Base-by-base conservation (phyloP, 2,797 vertebrate species). In the Antennarius maculatus region DNA sequence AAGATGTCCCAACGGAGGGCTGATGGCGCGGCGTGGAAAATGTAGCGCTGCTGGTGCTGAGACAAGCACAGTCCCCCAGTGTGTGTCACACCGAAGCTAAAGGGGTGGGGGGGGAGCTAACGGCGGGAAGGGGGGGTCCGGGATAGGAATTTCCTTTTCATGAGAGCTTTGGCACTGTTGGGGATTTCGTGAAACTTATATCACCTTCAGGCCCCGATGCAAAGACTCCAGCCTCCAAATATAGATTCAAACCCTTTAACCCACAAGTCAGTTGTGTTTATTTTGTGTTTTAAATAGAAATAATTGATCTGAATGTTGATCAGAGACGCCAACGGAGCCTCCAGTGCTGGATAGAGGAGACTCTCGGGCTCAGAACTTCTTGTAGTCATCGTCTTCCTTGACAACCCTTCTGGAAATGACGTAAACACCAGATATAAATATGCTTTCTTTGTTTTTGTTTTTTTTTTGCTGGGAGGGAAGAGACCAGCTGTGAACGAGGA, bases 11-110 rank as follows among this genome's bases (percentile, higher is more conserved):
- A 67, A 56, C 86, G 87, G 79, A 86, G 61, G 78, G 67, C 83
- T 79, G 80, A 83, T 69, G 77, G 81, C 68, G 81, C 74, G 64
- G 70, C 79, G 88, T 92, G 92, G 91, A 94, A 94, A 92, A 90
- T 90, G 86, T 90, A 88, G 85, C 89, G 81, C 78, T 85, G 86
- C 83, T 88, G 80, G 76, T 69, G 50, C 73, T 64, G 70, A 61
- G 77, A 69, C 84, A 53, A 66, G 84, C 74, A 92, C 89, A 92
- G 92, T 83, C 86, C 77, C 82, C 69, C 82, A 87, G 91, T 92
- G 87, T 93, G 88, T 74, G 53, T 76, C 31, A 34, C 65, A 60
- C 76, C 56, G 69, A 58, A 10, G 59, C 74, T 71, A 74, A 71
- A 70, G 11, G 64, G 59, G 62, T 73, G 69, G 23, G 10, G 72